Evolutionary conservation across 2,888 invertebrate genomes (phyloP).

Genomic region (Chouioia cunea): DNA sequence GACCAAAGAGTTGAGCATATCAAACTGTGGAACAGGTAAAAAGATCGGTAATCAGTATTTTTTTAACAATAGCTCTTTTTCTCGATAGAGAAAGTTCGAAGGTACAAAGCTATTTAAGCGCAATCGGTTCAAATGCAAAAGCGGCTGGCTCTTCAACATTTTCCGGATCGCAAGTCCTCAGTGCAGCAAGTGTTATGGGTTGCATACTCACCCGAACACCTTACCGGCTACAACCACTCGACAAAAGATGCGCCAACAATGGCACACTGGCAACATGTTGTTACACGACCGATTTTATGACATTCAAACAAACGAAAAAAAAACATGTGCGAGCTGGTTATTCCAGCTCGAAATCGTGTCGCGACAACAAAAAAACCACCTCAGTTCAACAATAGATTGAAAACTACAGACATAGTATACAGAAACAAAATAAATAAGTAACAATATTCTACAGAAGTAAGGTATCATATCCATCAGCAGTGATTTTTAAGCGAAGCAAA

Average conservation of each 20-base stretch:
- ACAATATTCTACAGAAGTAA: constrained; percentile 50
- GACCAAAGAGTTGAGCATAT: constrained; percentile 50
- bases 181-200: constrained; percentile 53
- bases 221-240: constrained; percentile 61
- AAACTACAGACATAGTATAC: constrained; percentile 13
- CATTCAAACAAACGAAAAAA: too few relatives aligned
- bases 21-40: constrained; percentile 38
- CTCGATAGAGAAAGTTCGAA: constrained; percentile 12
- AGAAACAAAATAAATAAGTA: constrained; percentile 35
- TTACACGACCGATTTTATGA: constrained; percentile 27
- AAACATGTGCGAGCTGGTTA: too few relatives aligned
- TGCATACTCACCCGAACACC: constrained; percentile 61
- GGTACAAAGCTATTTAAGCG: constrained; percentile 47
- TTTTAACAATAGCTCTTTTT: too few relatives aligned
- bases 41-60: not conserved
- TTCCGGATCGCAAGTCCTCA: constrained; percentile 33
- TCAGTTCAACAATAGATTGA: constrained; percentile 1
- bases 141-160: constrained; percentile 14
- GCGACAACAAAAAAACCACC: constrained; percentile 24
- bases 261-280: constrained; percentile 43
- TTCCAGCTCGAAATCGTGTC: not conserved
- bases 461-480: constrained; percentile 51
- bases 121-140: constrained; percentile 41
- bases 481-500: constrained; percentile 51
- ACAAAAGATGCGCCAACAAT: constrained; percentile 60